Conservation (phyloP, 2,797 vertebrate species). For the Phoebastria nigripes region DNA sequence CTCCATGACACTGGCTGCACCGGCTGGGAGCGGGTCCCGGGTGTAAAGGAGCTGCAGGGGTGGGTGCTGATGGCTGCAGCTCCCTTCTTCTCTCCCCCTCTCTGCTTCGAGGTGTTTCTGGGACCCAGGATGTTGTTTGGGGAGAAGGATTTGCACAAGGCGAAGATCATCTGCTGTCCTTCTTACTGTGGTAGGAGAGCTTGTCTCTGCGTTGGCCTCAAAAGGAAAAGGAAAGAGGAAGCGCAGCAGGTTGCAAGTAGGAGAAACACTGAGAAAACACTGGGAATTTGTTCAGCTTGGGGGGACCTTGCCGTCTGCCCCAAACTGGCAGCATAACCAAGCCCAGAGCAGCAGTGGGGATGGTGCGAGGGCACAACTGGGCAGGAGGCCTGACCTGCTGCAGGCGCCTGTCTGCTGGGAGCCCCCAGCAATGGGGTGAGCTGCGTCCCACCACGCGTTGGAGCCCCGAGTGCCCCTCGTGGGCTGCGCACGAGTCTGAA, state of each 20-base stretch:
- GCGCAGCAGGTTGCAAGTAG: background rate
- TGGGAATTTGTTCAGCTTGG: background rate
- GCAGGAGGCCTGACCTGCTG: background rate
- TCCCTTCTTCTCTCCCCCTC: background rate
- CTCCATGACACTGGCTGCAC: conserved; percentile 39
- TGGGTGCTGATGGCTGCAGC: background rate
- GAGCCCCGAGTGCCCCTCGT: background rate
- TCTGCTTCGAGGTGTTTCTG: background rate
- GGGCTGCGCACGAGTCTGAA: background rate
- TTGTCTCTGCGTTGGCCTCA: background rate
- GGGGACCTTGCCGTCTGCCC: accelerated
- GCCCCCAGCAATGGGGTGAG: background rate
- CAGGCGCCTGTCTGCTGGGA: background rate
- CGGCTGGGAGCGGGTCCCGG: background rate
- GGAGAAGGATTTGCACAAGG: background rate
- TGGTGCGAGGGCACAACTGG: accelerated
- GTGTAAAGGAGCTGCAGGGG: background rate
- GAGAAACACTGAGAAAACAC: background rate
- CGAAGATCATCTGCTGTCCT: background rate
- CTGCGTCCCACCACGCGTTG: background rate
- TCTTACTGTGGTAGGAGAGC: background rate
- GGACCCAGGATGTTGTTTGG: background rate
- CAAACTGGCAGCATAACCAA: accelerated
- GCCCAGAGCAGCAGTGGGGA: background rate
- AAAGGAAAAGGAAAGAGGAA: conserved; percentile 48